Conservation (phyloP, 2,797 vertebrate genomes). For the Prunella strophiata region DNA sequence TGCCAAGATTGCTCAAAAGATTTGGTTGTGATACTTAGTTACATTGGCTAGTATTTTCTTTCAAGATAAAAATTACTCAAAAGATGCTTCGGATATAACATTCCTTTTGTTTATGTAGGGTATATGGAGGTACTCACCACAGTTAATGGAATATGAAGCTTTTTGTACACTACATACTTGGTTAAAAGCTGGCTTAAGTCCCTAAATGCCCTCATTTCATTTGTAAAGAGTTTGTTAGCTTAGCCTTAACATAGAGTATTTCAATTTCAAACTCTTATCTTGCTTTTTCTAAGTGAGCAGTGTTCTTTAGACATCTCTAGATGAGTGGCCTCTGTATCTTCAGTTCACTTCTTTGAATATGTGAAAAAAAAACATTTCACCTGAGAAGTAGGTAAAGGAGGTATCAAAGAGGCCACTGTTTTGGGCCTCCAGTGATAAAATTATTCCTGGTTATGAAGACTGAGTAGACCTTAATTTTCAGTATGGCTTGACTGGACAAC, state of each 20-base stretch:
- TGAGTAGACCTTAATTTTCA: neutral
- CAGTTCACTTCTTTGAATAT: neutral
- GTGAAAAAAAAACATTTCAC: neutral
- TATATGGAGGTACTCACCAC: neutral
- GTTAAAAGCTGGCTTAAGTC: neutral
- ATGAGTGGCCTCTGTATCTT: neutral
- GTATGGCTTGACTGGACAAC: neutral
- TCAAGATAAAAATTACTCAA: neutral
- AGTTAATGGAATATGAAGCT: neutral
- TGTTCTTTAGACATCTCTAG: neutral
- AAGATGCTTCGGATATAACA: neutral
- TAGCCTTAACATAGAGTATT: neutral
- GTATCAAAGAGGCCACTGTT: neutral
- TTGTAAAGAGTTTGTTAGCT: neutral
- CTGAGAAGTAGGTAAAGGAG: neutral
- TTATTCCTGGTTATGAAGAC: neutral
- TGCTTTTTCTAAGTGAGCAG: neutral
- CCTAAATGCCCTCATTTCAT: neutral
- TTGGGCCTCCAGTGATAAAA: neutral
- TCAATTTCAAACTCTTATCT: neutral
- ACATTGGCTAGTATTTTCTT: neutral
- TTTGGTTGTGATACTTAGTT: neutral
- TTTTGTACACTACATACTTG: neutral
- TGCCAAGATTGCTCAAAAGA: neutral
- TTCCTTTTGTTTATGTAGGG: neutral